Evolutionary conservation across 2,888 invertebrate species (phyloP).

Genomic region (Hofmannophila pseudospretella): DNA sequence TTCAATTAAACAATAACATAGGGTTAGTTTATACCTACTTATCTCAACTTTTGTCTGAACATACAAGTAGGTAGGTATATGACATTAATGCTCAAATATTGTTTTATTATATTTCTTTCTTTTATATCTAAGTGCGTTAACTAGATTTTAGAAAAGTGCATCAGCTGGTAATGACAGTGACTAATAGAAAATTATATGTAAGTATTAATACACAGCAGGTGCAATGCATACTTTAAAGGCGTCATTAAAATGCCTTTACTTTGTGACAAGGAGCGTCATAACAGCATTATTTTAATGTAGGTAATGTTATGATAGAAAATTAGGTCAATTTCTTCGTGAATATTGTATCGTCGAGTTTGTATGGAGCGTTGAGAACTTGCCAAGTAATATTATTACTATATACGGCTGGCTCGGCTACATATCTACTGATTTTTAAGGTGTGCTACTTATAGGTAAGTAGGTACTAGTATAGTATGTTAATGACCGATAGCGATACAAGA

Average conservation of each 20-base stretch:
- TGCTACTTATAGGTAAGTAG: too few relatives aligned
- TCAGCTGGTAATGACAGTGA: too few relatives aligned
- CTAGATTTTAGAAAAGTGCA: too few relatives aligned
- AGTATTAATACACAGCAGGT: not conserved
- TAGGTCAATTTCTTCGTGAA: conserved; percentile 41
- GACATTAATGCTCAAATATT: too few relatives aligned
- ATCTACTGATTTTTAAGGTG: conserved; percentile 31
- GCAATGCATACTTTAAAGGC: not conserved
- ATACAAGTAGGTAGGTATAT: too few relatives aligned
- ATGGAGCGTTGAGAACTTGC: conserved; percentile 49
- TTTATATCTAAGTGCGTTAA: too few relatives aligned
- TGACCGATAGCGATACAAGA: conserved; percentile 54
- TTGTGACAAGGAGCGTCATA: not conserved
- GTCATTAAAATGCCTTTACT: not conserved
- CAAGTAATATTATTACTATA: conserved; percentile 48
- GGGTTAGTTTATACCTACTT: too few relatives aligned
- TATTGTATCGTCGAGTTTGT: conserved; percentile 33
- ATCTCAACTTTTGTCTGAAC: too few relatives aligned
- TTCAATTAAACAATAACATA: too few relatives aligned
- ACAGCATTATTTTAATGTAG: not conserved
- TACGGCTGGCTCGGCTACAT: conserved; percentile 14
- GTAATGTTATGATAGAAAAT: conserved; percentile 21
- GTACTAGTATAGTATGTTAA: conserved; percentile 11
- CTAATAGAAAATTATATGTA: too few relatives aligned
- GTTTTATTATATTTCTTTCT: too few relatives aligned